Percentiles rank a stretch among this genome's conserved stretches.
phyloP scores from a whole-genome alignment of 2,888 invertebrate genomes.

The Mimumesa dahlbomi region DNA sequence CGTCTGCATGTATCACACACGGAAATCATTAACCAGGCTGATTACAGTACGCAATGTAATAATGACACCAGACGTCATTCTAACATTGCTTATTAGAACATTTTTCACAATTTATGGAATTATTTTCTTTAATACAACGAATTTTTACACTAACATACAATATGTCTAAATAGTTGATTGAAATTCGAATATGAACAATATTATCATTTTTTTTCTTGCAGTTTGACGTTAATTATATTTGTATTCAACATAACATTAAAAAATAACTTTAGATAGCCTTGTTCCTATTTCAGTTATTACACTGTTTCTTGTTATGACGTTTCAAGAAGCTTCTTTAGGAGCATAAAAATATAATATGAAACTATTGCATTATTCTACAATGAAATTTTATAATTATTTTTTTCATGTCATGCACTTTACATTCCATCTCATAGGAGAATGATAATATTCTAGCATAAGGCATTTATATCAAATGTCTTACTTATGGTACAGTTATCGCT shows the following conservation, averaged over 20 bases:
- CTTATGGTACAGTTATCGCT: too few relatives aligned
- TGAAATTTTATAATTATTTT: conserved; percentile 21
- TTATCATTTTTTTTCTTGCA: background rate
- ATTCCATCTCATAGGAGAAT: too few relatives aligned
- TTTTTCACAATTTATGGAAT: background rate
- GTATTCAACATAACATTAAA: too few relatives aligned
- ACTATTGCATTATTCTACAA: conserved; percentile 10
- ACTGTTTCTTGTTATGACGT: conserved; percentile 7
- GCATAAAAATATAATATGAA: conserved; percentile 28
- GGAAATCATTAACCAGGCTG: too few relatives aligned
- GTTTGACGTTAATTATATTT: background rate
- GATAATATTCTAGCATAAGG: too few relatives aligned
- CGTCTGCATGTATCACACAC: too few relatives aligned
- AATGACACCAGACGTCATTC: too few relatives aligned
- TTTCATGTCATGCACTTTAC: conserved; percentile 30
- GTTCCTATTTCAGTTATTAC: background rate
- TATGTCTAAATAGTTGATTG: background rate
- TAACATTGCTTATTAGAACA: background rate
- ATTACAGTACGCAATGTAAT: too few relatives aligned
- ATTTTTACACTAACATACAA: too few relatives aligned
- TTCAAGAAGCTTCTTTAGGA: background rate
- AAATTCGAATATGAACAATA: background rate
- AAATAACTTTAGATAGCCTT: background rate
- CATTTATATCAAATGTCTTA: too few relatives aligned
- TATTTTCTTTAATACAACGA: too few relatives aligned